These are phyloP conservation scores for Cariama cristata DNA, from an alignment of 2,113 vertebrate species.

Conservation along the genomic window DNA sequence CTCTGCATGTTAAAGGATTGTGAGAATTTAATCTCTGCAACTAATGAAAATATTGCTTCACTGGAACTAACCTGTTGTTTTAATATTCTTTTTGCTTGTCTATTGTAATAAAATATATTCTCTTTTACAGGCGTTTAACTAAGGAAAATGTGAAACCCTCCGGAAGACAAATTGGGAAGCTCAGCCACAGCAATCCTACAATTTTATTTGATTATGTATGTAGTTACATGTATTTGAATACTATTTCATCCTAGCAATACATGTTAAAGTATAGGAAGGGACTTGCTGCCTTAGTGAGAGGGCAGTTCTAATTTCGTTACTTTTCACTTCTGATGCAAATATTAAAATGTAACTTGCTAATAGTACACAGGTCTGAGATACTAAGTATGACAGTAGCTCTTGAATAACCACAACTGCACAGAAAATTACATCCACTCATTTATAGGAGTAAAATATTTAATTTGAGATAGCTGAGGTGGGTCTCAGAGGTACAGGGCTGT, in stretches of 20 bases:
- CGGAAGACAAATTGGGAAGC: slow-evolving; percentile 97
- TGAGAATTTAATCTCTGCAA: background rate
- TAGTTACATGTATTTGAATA: slow-evolving; percentile 14
- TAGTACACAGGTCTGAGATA: background rate
- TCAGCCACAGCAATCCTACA: slow-evolving; percentile 99
- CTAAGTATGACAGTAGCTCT: background rate
- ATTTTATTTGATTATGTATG: slow-evolving; percentile 99
- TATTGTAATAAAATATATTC: background rate
- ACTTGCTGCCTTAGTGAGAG: background rate
- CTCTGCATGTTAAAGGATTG: background rate
- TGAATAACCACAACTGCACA: background rate
- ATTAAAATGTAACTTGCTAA: background rate
- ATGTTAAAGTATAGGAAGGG: background rate
- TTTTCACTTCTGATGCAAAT: background rate
- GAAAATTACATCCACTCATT: background rate
- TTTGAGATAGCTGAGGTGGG: background rate
- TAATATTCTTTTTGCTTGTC: background rate
- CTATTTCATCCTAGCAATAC: background rate
- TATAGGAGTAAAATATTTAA: background rate
- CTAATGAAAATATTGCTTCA: background rate
- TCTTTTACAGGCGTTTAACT: slow-evolving; percentile 88
- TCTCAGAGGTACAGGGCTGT: background rate
- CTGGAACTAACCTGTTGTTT: background rate
- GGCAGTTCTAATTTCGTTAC: background rate
- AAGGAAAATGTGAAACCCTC: slow-evolving; percentile 99